Conservation (phyloP, 2,113 vertebrate species). For the Papio anubis region DNA sequence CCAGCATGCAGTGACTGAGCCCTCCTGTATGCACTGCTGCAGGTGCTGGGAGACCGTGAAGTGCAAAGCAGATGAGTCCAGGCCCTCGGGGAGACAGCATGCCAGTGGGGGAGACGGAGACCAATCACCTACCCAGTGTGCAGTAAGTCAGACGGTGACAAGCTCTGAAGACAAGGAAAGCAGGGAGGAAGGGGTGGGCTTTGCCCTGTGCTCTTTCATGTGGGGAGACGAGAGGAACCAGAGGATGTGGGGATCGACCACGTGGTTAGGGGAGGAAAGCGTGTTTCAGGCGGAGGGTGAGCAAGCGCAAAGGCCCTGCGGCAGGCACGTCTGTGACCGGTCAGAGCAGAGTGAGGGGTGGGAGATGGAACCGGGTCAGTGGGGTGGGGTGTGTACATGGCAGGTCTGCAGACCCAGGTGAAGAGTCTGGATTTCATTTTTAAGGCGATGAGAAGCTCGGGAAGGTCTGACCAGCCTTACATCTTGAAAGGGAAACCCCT, state of each 20-base stretch:
- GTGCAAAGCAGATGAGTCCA: neutral
- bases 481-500: neutral
- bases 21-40: neutral
- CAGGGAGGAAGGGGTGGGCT: fast-evolving
- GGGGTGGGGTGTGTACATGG: too few relatives aligned
- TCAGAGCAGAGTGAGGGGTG: neutral
- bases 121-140: fast-evolving
- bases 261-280: neutral
- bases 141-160: fast-evolving
- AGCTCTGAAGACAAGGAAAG: neutral
- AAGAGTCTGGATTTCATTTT: neutral
- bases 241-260: neutral
- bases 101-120: neutral
- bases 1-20: fast-evolving
- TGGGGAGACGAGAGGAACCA: neutral
- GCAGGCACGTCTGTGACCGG: neutral
- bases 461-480: neutral
- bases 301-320: neutral
- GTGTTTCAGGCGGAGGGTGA: neutral
- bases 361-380: neutral
- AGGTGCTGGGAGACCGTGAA: neutral
- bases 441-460: neutral
- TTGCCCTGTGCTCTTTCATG: neutral
- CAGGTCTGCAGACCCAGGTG: neutral
- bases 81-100: fast-evolving